Evolutionary conservation across 2,888 invertebrate genomes (phyloP), one percentile per base, ranked within the genome.

Genomic region (Acanthacorydalis orientalis): DNA sequence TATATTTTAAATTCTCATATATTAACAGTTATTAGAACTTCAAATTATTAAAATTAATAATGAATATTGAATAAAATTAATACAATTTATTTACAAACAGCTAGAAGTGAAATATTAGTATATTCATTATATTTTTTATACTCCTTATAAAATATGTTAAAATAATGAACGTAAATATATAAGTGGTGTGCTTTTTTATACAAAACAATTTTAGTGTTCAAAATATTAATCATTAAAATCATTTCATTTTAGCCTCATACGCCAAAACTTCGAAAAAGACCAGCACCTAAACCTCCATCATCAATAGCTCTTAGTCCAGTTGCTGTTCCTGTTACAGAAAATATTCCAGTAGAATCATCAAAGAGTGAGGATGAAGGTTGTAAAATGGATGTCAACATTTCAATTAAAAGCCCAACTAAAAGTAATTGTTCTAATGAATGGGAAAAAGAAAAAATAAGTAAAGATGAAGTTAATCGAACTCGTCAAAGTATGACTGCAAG

Each of bases 281-380:
- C 72, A 7, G 83, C 83, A 1, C 83, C 84, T 0, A 73, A 73
- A 10, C 80, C 80, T 10, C 78, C 77, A 1, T 49, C 52, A 32
- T 51, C 33, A 34, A 16, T 43, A 8, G 10, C 47, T 1, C 8
- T 37, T 37, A 14, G 31, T 23, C 2, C 42, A 7, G 16, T 11
- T 11, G n/a, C 15, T 23, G 42, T 11, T 11, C 7, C 15, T 23
- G 31, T 15, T 10, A 23, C 16, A 31, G 23, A 12, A 23, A 8
- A 16, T 15, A 23, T n/a, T 12, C 37, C 37, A 37, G 10, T 37
- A 3, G n/a, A n/a, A 37, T 7, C 37, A 7, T 9, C 14, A 7
- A 12, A n/a, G 7, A 37, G 37, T 37, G 12, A 14, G 10, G 14
- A n/a, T 7, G 10, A 37, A 1, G 7, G 12, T n/a, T 12, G 7